phyloP scores from a whole-genome alignment of 1,140 invertebrate species.

The Hypothenemus hampei region DNA sequence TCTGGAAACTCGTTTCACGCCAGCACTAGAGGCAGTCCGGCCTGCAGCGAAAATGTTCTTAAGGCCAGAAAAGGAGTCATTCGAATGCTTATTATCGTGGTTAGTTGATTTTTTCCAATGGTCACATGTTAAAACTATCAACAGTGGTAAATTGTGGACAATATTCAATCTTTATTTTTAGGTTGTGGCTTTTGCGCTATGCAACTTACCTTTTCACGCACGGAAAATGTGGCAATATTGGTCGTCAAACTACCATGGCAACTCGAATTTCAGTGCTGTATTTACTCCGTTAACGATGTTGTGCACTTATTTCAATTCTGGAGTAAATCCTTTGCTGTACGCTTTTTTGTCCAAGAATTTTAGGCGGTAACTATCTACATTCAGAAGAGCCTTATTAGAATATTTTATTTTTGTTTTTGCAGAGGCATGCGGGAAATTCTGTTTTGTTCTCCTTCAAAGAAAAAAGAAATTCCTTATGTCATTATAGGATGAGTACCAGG shows the following conservation, averaged over 20 bases:
- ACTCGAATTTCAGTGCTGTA: slow-evolving; percentile 58
- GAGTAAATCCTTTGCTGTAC: slow-evolving; percentile 78
- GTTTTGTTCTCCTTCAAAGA: slow-evolving; percentile 49
- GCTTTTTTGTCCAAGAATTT: slow-evolving; percentile 78
- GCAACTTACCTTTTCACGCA: slow-evolving; percentile 79
- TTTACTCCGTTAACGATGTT: slow-evolving; percentile 79
- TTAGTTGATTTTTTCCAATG: slow-evolving; percentile 50
- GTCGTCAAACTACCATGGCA: slow-evolving; percentile 42
- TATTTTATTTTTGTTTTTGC: slow-evolving; percentile 13
- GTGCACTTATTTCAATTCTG: slow-evolving; percentile 79
- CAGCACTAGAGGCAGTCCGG: slow-evolving; percentile 38
- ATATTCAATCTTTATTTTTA: slow-evolving; percentile 9
- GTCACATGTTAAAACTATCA: background rate
- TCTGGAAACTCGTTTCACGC: slow-evolving; percentile 14
- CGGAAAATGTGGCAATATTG: slow-evolving; percentile 75
- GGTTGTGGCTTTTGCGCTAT: slow-evolving; percentile 66
- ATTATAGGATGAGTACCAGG: slow-evolving; percentile 27
- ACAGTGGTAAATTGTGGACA: background rate
- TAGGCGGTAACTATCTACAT: slow-evolving; percentile 43
- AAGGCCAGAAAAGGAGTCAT: slow-evolving; percentile 65
- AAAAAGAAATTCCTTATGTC: slow-evolving; percentile 20
- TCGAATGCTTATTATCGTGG: slow-evolving; percentile 71
- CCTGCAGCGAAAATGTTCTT: slow-evolving; percentile 63
- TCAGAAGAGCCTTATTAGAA: background rate
- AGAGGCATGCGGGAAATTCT: slow-evolving; percentile 59